Conservation (phyloP, 2,113 vertebrate species). For the Gobius niger region DNA sequence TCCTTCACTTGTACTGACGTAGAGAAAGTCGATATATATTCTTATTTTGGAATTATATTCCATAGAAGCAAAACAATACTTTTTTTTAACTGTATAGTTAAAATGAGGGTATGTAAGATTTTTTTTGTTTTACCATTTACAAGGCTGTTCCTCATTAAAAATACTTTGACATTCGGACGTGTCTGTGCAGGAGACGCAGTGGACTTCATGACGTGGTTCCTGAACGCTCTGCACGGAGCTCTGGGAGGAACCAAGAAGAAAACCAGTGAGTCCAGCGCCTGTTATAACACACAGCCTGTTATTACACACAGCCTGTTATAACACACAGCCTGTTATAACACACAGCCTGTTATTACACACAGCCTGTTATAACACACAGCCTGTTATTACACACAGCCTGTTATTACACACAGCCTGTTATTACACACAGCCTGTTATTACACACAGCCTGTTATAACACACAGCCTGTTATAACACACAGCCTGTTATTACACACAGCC, state of each 20-base stretch:
- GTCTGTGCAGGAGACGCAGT: conserved; percentile 87
- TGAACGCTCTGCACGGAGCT: conserved; percentile 92
- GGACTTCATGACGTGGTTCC: conserved; percentile 96
- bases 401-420: background rate
- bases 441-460: no score
- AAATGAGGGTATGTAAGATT: no score
- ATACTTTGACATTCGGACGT: background rate
- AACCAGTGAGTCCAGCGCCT: conserved; percentile 78
- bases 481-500: no score
- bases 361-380: background rate
- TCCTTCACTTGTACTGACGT: no score
- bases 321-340: background rate
- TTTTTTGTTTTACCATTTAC: no score
- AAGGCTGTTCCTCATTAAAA: no score
- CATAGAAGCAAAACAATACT: no score
- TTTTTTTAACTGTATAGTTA: no score
- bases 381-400: no score
- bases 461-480: background rate
- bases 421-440: background rate
- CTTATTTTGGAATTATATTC: no score
- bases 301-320: background rate
- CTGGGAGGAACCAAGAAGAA: conserved; percentile 95
- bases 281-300: background rate
- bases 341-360: no score
- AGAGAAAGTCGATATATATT: no score